phyloP scores from a whole-genome alignment of 92 coral and sea anemone species.

The Bergia sp. region DNA sequence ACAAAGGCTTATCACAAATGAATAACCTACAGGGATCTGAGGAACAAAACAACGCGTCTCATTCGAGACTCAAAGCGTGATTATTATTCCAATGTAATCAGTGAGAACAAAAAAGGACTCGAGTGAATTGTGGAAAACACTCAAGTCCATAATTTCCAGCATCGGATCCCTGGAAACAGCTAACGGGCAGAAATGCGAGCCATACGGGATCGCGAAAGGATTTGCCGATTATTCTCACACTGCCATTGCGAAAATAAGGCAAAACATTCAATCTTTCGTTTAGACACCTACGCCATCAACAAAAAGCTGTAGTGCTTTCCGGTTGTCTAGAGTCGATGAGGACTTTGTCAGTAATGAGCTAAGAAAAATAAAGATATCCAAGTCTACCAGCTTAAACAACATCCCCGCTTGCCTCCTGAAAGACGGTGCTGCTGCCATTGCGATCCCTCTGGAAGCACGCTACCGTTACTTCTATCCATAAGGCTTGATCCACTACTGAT shows the following conservation, averaged over 20 bases:
- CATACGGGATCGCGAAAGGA: conserved; percentile 40
- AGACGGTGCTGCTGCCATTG: conserved; percentile 32
- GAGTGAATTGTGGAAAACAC: conserved; percentile 28
- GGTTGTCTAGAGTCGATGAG: conserved; percentile 40
- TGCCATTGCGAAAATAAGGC: conserved; percentile 41
- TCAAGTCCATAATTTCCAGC: conserved; percentile 47
- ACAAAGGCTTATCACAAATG: no score
- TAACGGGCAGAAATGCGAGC: conserved; percentile 23
- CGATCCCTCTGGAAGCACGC: no score
- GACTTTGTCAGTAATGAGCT: conserved; percentile 36
- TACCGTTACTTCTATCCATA: no score
- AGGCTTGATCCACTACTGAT: no score
- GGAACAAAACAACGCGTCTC: no score
- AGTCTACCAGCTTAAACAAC: conserved; percentile 53
- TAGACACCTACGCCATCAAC: not conserved
- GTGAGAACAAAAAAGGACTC: conserved; percentile 53
- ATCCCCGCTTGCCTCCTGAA: conserved; percentile 62
- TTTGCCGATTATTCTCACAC: conserved; percentile 56
- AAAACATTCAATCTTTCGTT: not conserved
- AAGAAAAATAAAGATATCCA: conserved; percentile 29
- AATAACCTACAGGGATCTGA: no score
- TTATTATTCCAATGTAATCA: no score
- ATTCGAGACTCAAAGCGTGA: no score
- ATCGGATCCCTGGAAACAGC: conserved; percentile 49
- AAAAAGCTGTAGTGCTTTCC: conserved; percentile 7